phyloP scores from a whole-genome alignment of 2,888 invertebrate genomes.

The Drosophila cracens region DNA sequence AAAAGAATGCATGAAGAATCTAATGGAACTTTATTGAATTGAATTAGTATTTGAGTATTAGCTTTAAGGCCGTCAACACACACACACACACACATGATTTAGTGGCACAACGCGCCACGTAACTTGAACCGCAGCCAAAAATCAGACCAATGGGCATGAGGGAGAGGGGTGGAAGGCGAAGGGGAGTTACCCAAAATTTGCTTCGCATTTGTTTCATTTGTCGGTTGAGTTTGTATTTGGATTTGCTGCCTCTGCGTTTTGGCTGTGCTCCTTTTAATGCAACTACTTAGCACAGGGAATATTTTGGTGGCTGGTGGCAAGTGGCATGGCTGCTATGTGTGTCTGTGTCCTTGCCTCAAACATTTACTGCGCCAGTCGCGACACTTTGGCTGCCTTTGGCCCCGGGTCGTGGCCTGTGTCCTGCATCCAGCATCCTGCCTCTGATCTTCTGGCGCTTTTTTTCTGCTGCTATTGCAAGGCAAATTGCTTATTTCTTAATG shows the following conservation, averaged over 20 bases:
- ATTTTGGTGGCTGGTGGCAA: conserved; percentile 3
- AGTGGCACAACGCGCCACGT: conserved; percentile 49
- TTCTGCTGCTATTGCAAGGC: conserved; percentile 47
- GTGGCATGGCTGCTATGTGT: conserved; percentile 3
- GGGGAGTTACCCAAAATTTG: conserved; percentile 36
- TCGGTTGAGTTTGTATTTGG: conserved; percentile 14
- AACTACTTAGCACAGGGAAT: conserved; percentile 69
- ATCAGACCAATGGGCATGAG: neutral
- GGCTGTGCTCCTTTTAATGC: conserved; percentile 70
- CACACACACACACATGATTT: conserved; percentile 44
- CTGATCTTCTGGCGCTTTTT: conserved; percentile 57
- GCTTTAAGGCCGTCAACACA: conserved; percentile 36
- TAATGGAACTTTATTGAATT: neutral
- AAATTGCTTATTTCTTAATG: conserved; percentile 80
- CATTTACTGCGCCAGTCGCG: conserved; percentile 63
- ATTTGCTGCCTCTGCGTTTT: conserved; percentile 51
- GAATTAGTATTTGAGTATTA: conserved; percentile 9
- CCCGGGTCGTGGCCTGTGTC: conserved; percentile 17
- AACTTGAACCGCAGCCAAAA: conserved; percentile 66
- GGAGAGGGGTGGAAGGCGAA: conserved; percentile 16
- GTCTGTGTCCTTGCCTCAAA: conserved; percentile 71
- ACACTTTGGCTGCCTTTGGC: conserved; percentile 63
- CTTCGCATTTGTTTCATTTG: conserved; percentile 59
- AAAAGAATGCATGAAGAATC: neutral
- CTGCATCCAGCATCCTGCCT: conserved; percentile 16